These are phyloP conservation scores for Umimayanthus kanabou DNA, from an alignment of 92 coral and sea anemone species.

Conservation along the genomic window DNA sequence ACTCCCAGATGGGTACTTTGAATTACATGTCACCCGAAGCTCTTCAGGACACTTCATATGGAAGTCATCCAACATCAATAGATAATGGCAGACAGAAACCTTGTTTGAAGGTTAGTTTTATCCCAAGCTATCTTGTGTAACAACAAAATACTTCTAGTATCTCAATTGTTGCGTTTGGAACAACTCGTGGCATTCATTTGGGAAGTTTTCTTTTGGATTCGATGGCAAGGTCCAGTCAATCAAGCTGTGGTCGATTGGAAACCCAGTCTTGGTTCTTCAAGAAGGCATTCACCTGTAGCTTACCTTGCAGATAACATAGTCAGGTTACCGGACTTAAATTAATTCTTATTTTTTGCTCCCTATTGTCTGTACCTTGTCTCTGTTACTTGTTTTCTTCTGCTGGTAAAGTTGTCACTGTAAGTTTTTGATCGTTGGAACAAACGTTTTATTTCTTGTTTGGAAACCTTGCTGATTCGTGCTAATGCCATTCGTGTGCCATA, in stretches of 20 bases:
- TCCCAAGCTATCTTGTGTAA: neutral
- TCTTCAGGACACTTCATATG: slow-evolving; percentile 82
- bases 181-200: neutral
- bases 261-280: neutral
- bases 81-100: slow-evolving; percentile 70
- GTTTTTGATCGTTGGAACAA: no score
- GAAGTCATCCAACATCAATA: slow-evolving; percentile 26
- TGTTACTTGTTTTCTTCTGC: neutral
- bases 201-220: no score
- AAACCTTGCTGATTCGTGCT: no score
- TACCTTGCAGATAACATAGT: neutral
- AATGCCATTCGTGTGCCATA: no score
- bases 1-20: slow-evolving; percentile 91
- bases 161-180: neutral
- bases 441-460: no score
- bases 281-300: neutral
- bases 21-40: slow-evolving; percentile 99
- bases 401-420: no score
- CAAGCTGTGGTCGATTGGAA: neutral
- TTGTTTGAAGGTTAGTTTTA: slow-evolving; percentile 75
- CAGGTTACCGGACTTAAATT: neutral
- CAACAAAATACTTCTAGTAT: neutral
- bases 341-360: no score
- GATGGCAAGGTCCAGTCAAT: neutral
- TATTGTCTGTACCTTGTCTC: no score